Evolutionary conservation across 2,113 vertebrate species (phyloP).

Genomic region (Eclectus roratus): DNA sequence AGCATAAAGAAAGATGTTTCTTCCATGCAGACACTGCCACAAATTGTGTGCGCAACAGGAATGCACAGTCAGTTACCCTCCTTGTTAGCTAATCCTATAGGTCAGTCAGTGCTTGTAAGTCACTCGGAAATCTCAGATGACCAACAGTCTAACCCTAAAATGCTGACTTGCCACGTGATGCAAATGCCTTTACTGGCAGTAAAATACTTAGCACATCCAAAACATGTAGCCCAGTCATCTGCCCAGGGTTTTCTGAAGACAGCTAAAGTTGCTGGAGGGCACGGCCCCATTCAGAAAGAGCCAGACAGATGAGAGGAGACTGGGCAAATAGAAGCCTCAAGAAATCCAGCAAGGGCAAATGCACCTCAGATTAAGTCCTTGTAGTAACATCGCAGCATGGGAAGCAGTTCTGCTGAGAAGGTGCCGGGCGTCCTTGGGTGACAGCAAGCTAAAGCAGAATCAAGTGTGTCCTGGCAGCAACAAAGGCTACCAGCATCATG

Average conservation of each 20-base stretch:
- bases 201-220: neutral
- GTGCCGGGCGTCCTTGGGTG: neutral
- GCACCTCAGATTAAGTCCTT: neutral
- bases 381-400: neutral
- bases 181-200: neutral
- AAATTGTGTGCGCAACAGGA: neutral
- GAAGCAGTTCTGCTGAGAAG: neutral
- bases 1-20: neutral
- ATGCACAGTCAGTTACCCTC: neutral
- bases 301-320: neutral
- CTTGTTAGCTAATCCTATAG: neutral
- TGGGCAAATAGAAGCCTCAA: neutral
- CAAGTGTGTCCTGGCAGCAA: neutral
- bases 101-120: neutral
- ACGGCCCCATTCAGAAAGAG: neutral
- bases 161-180: neutral
- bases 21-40: neutral
- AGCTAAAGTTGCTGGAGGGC: neutral
- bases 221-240: neutral
- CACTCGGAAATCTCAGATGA: neutral
- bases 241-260: neutral
- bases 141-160: neutral
- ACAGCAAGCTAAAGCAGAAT: neutral
- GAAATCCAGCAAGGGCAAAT: neutral
- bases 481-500: neutral